Evolutionary conservation across 2,888 invertebrate species (phyloP).

Genomic region (Nomada flava): DNA sequence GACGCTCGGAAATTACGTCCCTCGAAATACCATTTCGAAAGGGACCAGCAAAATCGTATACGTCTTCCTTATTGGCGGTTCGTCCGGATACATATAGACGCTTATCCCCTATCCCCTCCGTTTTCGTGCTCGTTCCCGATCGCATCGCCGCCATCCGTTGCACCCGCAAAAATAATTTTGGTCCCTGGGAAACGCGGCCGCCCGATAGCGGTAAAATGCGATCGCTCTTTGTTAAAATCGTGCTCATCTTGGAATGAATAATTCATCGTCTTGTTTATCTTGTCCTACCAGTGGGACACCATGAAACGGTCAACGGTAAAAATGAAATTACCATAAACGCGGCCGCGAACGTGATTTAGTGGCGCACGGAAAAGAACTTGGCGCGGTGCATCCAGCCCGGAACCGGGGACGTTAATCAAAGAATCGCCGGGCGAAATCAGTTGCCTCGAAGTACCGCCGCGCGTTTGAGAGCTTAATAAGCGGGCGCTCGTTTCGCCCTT

Average conservation of each 20-base stretch:
- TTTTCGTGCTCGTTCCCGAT: neutral
- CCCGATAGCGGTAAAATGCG: conserved; percentile 42
- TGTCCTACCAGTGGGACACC: neutral
- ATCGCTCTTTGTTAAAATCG: conserved; percentile 63
- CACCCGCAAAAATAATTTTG: conserved; percentile 29
- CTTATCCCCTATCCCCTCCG: neutral
- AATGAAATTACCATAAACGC: conserved; percentile 61
- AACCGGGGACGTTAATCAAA: conserved; percentile 26
- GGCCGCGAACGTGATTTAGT: conserved; percentile 43
- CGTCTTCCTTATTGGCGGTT: conserved; percentile 38
- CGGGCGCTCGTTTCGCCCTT: neutral
- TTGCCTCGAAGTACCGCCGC: neutral
- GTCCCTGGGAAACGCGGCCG: conserved; percentile 6
- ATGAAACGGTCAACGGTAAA: conserved; percentile 57
- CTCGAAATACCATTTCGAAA: conserved; percentile 24
- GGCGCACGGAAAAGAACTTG: conserved; percentile 34
- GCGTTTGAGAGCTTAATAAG: neutral
- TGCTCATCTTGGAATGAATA: conserved; percentile 64
- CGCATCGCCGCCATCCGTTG: neutral
- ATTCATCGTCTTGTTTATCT: conserved; percentile 66
- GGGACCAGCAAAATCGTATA: conserved; percentile 17
- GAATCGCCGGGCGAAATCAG: conserved; percentile 16
- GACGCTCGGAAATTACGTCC: conserved; percentile 42
- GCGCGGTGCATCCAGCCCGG: neutral
- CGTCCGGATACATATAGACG: conserved; percentile 23